A percentile compares a stretch with the other conserved stretches of the same genome.
These are phyloP conservation scores for Branchinecta lynchi DNA, from an alignment of 1,140 invertebrate species.

Conservation along the genomic window DNA sequence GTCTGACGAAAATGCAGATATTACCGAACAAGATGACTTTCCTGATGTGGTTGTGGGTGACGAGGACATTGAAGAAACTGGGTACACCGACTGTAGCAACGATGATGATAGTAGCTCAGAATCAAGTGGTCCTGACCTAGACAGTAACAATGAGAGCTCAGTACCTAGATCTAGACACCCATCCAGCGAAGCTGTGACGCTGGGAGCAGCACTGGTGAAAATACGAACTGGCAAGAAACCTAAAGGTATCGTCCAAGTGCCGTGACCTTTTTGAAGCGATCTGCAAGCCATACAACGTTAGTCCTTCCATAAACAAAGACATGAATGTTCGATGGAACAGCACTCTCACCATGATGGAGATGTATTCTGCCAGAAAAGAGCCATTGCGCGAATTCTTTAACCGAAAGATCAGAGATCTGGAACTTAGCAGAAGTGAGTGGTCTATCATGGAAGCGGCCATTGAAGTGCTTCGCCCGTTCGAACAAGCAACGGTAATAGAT, in stretches of 20 bases:
- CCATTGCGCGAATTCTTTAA: slow-evolving; percentile 8
- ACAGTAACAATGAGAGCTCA: slow-evolving; percentile 5
- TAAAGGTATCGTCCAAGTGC: slow-evolving; percentile 1
- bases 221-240: background rate
- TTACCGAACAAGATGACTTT: slow-evolving; percentile 9
- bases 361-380: background rate
- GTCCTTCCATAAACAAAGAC: background rate
- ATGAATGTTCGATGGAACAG: slow-evolving; percentile 9
- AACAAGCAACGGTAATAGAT: slow-evolving; percentile 5
- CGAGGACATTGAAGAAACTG: background rate
- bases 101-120: slow-evolving; percentile 4
- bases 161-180: background rate
- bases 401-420: slow-evolving; percentile 1
- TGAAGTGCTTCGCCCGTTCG: background rate
- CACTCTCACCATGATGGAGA: background rate
- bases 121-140: slow-evolving; percentile 1
- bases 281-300: background rate
- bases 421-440: slow-evolving; percentile 5
- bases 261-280: slow-evolving; percentile 1
- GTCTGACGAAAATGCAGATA: slow-evolving; percentile 6
- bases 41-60: background rate
- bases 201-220: slow-evolving; percentile 8
- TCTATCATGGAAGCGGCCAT: background rate
- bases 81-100: slow-evolving; percentile 4
- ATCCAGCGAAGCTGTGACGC: background rate